Evolutionary conservation across 1,140 invertebrate species (phyloP), one percentile per base, ranked within the genome.

Genomic region (Eubasilissa regina): DNA sequence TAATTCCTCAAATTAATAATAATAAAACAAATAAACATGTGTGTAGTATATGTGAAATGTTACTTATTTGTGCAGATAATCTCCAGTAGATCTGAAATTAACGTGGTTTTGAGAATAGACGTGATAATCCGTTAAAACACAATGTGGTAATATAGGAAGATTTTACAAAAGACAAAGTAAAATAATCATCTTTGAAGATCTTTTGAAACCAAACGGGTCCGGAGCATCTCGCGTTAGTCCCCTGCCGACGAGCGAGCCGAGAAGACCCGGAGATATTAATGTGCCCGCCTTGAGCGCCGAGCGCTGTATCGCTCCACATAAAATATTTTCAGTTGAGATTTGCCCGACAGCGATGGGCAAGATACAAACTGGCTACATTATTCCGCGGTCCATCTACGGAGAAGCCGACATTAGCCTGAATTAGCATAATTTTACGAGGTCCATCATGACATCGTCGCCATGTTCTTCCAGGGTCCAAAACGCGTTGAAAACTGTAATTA

Each of bases 401-500:
- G 75, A 77, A 78, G 74, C 77, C 80, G 76, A 73, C 80, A 81
- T 81, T 81, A 81, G 76, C 75, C 76, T 56, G 77, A 78, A 81
- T 81, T 81, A 78, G 76, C 80, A 81, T 81, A 81, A 81, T 75
- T 78, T 81, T 72, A 78, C 72, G 74, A 78, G 62, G 47, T 68
- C 79, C 66, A n/a, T 70, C 66, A 64, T 64, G 79, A 80, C 75
- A 80, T 80, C 66, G 66, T 10, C 66, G 66, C 43, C 56, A 15
- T 47, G 43, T 70, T 79, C 62, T 56, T 58, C 70, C 48, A 68
- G 74, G 11, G 62, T 15, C 58, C 56, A 45, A 76, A 56, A 76
- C 44, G 68, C 80, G 76, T 72, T 78, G 80, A 81, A 78, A 81
- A 75, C 55, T 78, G 80, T 81, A 81, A 81, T 81, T 78, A 81